Conservation (phyloP, 2,888 invertebrate genomes). For the Drosophila prolongata region DNA sequence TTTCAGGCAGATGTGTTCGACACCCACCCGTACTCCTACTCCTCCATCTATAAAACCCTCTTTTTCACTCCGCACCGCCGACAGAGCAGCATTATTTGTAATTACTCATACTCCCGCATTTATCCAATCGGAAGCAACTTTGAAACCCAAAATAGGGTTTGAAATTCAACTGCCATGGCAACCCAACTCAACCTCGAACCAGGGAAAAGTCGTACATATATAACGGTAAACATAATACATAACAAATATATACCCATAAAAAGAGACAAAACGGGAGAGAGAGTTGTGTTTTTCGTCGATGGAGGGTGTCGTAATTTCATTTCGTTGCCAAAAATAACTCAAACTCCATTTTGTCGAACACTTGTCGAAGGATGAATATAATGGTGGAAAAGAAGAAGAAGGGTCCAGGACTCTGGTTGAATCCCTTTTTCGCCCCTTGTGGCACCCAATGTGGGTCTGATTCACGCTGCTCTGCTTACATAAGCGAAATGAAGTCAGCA, state of each 20-base stretch:
- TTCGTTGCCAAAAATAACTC: conserved; percentile 74
- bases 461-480: conserved; percentile 33
- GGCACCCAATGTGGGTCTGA: conserved; percentile 37
- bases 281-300: conserved; percentile 34
- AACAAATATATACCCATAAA: conserved; percentile 19
- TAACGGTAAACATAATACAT: conserved; percentile 44
- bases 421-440: conserved; percentile 17
- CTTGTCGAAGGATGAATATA: conserved; percentile 32
- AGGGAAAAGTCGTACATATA: conserved; percentile 32
- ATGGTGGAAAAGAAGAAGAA: not conserved
- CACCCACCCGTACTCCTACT: conserved; percentile 37
- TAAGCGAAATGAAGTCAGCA: conserved; percentile 64
- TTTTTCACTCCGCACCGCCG: conserved; percentile 6
- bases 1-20: conserved; percentile 70
- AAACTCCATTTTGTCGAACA: conserved; percentile 73
- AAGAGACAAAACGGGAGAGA: conserved; percentile 21
- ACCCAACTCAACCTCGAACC: conserved; percentile 45
- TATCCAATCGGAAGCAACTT: conserved; percentile 83
- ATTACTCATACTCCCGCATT: conserved; percentile 79
- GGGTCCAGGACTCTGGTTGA: conserved; percentile 9
- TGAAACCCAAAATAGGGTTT: conserved; percentile 81
- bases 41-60: conserved; percentile 16
- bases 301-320: conserved; percentile 81
- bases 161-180: conserved; percentile 68
- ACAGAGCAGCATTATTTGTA: conserved; percentile 72